Evolutionary conservation across 2,888 invertebrate species (phyloP).

Genomic region (Acrobasis repandana): DNA sequence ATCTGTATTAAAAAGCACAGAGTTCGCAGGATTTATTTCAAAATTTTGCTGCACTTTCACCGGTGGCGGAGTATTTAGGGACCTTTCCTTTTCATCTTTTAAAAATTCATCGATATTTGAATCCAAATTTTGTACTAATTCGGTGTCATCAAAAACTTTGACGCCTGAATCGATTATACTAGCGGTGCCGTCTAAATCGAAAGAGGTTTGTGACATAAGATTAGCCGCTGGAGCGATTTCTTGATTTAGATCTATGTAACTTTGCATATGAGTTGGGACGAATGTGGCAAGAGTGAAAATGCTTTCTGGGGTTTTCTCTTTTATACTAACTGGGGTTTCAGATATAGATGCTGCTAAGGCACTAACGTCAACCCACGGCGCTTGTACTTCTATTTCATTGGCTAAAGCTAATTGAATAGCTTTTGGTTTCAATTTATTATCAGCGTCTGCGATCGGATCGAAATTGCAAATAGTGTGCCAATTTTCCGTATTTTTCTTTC

Average conservation of each 20-base stretch:
- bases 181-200: constrained; percentile 63
- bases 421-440: constrained; percentile 58
- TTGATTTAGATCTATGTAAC: constrained; percentile 76
- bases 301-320: constrained; percentile 81
- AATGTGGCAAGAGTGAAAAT: constrained; percentile 81
- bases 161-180: constrained; percentile 65
- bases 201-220: constrained; percentile 60
- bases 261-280: constrained; percentile 86
- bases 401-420: constrained; percentile 89
- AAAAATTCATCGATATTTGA: constrained; percentile 52
- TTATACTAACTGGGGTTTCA: constrained; percentile 85
- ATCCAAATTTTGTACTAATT: constrained; percentile 64
- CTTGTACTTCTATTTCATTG: constrained; percentile 88
- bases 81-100: constrained; percentile 53
- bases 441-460: constrained; percentile 37
- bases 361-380: constrained; percentile 89
- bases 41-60: constrained; percentile 69
- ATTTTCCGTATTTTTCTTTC: constrained; percentile 48
- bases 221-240: constrained; percentile 65
- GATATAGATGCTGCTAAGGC: constrained; percentile 85
- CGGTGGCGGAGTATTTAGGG: constrained; percentile 68
- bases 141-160: constrained; percentile 74
- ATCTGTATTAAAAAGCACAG: constrained; percentile 76
- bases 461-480: constrained; percentile 61
- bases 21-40: constrained; percentile 77